Percentiles rank a stretch among this genome's conserved stretches.
Evolutionary conservation across 2,113 vertebrate species (phyloP).

Genomic region (Dinomys branickii): DNA sequence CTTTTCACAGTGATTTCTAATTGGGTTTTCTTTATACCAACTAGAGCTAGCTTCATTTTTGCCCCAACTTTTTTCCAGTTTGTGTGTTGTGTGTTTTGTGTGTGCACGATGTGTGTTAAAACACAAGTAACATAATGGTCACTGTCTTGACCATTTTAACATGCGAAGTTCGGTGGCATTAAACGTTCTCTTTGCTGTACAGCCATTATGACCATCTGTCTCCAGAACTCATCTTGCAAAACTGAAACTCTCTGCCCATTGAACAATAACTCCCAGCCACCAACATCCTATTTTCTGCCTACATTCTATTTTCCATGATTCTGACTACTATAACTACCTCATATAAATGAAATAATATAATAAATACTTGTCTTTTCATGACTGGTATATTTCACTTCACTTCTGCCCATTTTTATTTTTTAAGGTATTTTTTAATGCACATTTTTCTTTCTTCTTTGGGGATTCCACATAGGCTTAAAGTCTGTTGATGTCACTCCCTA

Average conservation of each 20-base stretch:
- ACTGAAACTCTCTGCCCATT: background rate
- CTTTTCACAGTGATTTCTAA: conserved; percentile 10
- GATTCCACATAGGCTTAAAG: background rate
- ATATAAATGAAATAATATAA: background rate
- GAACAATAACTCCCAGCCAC: background rate
- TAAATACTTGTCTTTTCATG: background rate
- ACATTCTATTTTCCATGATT: background rate
- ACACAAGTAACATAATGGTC: no score
- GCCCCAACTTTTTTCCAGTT: background rate
- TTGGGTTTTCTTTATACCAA: background rate
- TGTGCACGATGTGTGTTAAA: background rate
- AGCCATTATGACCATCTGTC: background rate
- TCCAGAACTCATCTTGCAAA: background rate
- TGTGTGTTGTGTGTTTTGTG: background rate
- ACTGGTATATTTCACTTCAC: background rate
- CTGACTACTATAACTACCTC: background rate
- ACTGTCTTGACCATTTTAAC: background rate
- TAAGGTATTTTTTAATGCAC: background rate
- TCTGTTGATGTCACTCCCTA: background rate
- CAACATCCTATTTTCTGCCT: background rate
- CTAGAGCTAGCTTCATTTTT: background rate
- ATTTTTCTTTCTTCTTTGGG: background rate
- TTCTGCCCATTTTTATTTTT: background rate
- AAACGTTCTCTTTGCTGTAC: background rate
- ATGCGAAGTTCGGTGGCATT: background rate